Percentiles rank a stretch among this genome's conserved stretches.
These are phyloP conservation scores for Wiebesia pumilae DNA, from an alignment of 1,140 invertebrate species.

Conservation along the genomic window DNA sequence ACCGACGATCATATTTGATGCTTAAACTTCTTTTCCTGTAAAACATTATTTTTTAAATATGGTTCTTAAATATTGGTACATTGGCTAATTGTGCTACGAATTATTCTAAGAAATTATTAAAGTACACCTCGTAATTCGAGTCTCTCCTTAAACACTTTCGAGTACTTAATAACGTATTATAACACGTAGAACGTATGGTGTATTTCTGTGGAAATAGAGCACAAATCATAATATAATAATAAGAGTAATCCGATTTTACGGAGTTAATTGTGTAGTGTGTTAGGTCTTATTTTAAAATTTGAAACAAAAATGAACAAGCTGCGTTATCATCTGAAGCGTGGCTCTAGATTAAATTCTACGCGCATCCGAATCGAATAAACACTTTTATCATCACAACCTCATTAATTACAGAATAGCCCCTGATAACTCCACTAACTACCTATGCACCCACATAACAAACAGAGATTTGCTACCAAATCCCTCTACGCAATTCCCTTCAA, in stretches of 20 bases:
- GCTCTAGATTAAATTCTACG: slow-evolving; percentile 10
- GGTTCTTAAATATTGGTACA: neutral
- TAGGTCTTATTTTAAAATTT: slow-evolving; percentile 1
- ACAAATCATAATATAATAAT: neutral
- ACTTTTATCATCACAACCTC: slow-evolving; percentile 35
- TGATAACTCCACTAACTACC: slow-evolving; percentile 42
- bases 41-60: too few relatives aligned
- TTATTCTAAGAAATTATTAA: neutral
- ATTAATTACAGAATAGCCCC: slow-evolving; percentile 45
- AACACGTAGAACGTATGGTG: neutral
- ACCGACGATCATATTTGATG: too few relatives aligned
- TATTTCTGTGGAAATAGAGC: neutral
- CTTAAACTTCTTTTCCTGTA: too few relatives aligned
- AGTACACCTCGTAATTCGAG: neutral
- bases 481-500: slow-evolving; percentile 40
- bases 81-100: neutral
- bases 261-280: neutral
- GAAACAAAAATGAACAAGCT: neutral
- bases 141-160: too few relatives aligned
- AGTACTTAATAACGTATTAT: neutral
- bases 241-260: neutral
- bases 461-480: slow-evolving; percentile 32
- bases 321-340: neutral
- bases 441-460: slow-evolving; percentile 42
- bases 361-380: slow-evolving; percentile 23